A percentile compares a stretch with the other conserved stretches of the same genome.
These are phyloP conservation scores for Brachymystax lenok DNA, from an alignment of 2,797 vertebrate genomes.

Conservation along the genomic window DNA sequence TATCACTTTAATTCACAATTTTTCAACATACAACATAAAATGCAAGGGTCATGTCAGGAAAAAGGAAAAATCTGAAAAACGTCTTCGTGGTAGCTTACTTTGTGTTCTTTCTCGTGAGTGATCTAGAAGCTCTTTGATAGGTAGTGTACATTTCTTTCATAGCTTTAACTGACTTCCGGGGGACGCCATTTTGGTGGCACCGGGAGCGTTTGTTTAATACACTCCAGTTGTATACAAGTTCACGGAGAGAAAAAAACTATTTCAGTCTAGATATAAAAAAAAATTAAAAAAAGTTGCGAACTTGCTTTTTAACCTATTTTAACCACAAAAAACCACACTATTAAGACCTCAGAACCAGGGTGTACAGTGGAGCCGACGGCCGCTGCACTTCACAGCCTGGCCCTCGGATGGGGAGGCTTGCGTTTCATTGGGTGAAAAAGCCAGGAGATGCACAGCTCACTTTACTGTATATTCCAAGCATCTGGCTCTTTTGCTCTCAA, in stretches of 20 bases:
- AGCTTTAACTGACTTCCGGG: constrained; percentile 88
- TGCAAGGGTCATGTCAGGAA: constrained; percentile 83
- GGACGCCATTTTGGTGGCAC: constrained; percentile 75
- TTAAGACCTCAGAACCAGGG: constrained; percentile 87
- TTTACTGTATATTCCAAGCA: constrained; percentile 40
- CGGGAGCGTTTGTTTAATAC: constrained; percentile 84
- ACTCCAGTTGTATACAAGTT: constrained; percentile 73
- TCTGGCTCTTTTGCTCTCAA: constrained; percentile 36
- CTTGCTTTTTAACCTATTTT: constrained; percentile 88
- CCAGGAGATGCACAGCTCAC: constrained; percentile 37
- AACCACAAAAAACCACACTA: constrained; percentile 87
- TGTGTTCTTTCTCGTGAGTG: constrained; percentile 88
- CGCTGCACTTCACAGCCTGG: constrained; percentile 29
- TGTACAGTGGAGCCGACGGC: constrained; percentile 73
- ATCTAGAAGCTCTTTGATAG: constrained; percentile 82
- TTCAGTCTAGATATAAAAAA: constrained; percentile 84
- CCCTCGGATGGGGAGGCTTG: constrained; percentile 14
- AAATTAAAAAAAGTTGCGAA: constrained; percentile 59
- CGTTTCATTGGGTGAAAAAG: constrained; percentile 22
- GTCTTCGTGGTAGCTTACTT: constrained; percentile 86
- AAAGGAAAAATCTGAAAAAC: constrained; percentile 66
- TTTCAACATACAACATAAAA: constrained; percentile 76
- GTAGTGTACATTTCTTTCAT: constrained; percentile 89
- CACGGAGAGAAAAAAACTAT: constrained; percentile 53
- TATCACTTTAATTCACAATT: constrained; percentile 83